A percentile compares a stretch with the other conserved stretches of the same genome.
Evolutionary conservation across 2,888 invertebrate genomes (phyloP).

Genomic region (Serripes groenlandicus): DNA sequence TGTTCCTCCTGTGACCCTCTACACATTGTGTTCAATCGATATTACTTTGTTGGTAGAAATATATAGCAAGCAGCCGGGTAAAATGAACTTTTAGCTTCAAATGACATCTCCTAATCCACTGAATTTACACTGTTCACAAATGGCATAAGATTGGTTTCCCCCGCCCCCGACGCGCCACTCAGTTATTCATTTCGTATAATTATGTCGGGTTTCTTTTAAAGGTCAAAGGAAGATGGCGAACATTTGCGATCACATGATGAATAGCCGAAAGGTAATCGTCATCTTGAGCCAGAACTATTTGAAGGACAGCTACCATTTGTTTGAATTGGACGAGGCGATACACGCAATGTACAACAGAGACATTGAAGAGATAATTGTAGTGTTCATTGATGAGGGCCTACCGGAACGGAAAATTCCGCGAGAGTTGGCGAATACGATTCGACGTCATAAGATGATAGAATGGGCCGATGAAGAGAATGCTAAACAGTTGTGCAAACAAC

Average conservation of each 20-base stretch:
- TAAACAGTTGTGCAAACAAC: slow-evolving; percentile 53
- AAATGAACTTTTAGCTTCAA: no score
- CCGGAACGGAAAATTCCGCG: slow-evolving; percentile 60
- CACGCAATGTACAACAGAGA: slow-evolving; percentile 34
- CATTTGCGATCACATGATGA: background rate
- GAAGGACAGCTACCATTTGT: slow-evolving; percentile 46
- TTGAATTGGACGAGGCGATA: slow-evolving; percentile 64
- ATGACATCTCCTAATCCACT: no score
- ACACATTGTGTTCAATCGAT: no score
- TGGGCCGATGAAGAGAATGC: slow-evolving; percentile 68
- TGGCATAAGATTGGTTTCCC: no score
- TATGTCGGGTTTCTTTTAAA: no score
- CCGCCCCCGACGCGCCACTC: no score
- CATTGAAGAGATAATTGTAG: slow-evolving; percentile 63
- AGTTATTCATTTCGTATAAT: no score
- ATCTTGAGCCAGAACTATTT: background rate
- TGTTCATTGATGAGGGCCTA: slow-evolving; percentile 59
- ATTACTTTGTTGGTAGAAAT: no score
- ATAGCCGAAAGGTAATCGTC: background rate
- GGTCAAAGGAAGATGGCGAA: background rate
- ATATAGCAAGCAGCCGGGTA: no score
- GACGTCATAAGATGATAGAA: slow-evolving; percentile 56
- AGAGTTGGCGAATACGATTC: slow-evolving; percentile 56
- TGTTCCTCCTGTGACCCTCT: no score
- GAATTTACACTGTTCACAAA: no score